phyloP scores from a whole-genome alignment of 2,113 vertebrate species.

The Mirza zaza region DNA sequence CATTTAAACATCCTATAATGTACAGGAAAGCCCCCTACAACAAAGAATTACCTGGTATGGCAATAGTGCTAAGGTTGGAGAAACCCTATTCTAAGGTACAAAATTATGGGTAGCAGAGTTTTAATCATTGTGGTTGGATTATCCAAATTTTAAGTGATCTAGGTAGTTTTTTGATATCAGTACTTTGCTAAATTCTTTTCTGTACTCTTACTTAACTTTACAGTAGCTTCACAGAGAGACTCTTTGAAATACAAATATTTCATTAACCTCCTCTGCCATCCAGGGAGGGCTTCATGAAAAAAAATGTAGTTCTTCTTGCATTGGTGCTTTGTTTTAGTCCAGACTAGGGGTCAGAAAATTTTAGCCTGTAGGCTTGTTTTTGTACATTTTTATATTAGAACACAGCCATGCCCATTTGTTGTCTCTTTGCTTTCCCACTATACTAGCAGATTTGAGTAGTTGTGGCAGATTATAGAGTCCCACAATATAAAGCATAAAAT shows the following conservation, averaged over 20 bases:
- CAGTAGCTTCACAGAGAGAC: neutral
- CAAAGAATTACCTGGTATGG: neutral
- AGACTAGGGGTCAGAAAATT: neutral
- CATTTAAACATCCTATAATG: neutral
- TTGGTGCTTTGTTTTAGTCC: neutral
- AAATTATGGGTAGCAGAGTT: neutral
- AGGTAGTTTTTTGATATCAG: neutral
- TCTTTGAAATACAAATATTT: neutral
- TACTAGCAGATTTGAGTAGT: neutral
- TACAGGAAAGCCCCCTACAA: neutral
- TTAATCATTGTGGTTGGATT: neutral
- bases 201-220: neutral
- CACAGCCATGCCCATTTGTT: neutral
- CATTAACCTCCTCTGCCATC: neutral
- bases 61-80: neutral
- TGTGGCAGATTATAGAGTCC: neutral
- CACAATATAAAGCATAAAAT: neutral
- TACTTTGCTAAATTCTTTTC: neutral
- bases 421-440: neutral
- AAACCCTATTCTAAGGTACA: neutral
- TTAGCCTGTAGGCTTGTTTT: neutral
- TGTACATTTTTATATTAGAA: neutral
- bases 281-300: neutral
- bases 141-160: neutral
- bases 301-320: neutral